Evolutionary conservation across 2,113 vertebrate species (phyloP).

Genomic region (Carassius auratus): DNA sequence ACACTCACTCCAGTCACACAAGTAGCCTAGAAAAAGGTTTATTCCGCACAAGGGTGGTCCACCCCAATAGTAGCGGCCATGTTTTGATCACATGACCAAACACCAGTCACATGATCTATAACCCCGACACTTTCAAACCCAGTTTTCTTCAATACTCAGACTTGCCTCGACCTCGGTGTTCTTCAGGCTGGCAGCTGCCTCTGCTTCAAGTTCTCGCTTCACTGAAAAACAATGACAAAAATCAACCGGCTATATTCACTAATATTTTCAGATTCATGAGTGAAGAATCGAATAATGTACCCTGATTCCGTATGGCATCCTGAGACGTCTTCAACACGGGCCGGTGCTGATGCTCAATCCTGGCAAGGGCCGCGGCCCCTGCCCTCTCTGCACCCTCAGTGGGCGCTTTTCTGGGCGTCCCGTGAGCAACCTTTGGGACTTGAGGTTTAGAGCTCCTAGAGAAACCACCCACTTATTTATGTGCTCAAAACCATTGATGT

Average conservation of each 20-base stretch:
- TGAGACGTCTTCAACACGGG: conserved; percentile 75
- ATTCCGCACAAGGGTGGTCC: too few relatives aligned
- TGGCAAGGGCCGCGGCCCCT: conserved; percentile 86
- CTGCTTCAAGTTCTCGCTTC: conserved; percentile 83
- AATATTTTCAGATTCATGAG: background rate
- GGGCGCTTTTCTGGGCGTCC: conserved; percentile 71
- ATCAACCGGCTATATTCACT: background rate
- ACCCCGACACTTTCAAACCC: background rate
- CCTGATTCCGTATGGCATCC: conserved; percentile 82
- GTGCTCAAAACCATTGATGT: background rate
- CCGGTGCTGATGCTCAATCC: conserved; percentile 83
- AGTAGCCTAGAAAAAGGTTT: too few relatives aligned
- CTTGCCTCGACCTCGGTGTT: conserved; percentile 61
- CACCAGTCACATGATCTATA: background rate
- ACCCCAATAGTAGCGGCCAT: background rate
- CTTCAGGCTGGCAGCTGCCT: conserved; percentile 74
- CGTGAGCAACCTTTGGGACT: conserved; percentile 46
- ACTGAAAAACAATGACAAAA: conserved; percentile 70
- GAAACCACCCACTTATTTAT: background rate
- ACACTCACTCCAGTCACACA: too few relatives aligned
- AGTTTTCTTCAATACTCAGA: background rate
- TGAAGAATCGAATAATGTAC: conserved; percentile 66
- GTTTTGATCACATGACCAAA: background rate
- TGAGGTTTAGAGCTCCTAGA: conserved; percentile 56
- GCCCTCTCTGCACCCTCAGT: conserved; percentile 86